phyloP scores from a whole-genome alignment of 1,140 invertebrate genomes.

The Drosophila saltans region DNA sequence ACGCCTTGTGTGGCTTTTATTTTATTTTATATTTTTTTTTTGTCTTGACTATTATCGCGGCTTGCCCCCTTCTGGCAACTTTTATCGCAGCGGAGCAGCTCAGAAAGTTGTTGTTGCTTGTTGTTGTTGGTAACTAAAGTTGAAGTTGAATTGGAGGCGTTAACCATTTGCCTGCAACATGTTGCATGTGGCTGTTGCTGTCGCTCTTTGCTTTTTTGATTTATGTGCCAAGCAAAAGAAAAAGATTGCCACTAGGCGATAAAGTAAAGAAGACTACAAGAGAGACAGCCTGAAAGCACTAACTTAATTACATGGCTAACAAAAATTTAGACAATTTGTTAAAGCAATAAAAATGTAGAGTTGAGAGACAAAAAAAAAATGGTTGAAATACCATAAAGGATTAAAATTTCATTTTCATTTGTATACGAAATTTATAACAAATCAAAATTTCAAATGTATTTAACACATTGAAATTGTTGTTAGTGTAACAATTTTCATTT shows the following conservation, averaged over 20 bases:
- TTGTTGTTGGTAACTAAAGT: conserved; percentile 21
- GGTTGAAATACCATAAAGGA: no score
- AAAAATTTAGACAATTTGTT: not conserved
- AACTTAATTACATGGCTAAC: conserved; percentile 5
- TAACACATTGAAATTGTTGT: conserved; percentile 41
- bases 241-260: conserved; percentile 22
- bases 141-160: conserved; percentile 51
- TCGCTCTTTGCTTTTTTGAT: conserved; percentile 51
- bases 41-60: conserved; percentile 55
- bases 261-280: conserved; percentile 17
- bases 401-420: not conserved
- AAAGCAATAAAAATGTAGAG: not conserved
- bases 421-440: not conserved
- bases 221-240: conserved; percentile 40
- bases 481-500: conserved; percentile 49
- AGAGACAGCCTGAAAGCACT: not conserved
- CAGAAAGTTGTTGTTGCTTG: conserved; percentile 1
- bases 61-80: conserved; percentile 52
- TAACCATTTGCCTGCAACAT: conserved; percentile 58
- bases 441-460: not conserved
- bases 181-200: conserved; percentile 49
- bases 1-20: conserved; percentile 54
- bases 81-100: conserved; percentile 32
- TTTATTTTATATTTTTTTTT: conserved; percentile 19
- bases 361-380: not conserved